These are phyloP conservation scores for Drosophila yooni DNA, from an alignment of 2,888 invertebrate genomes.

Conservation along the genomic window DNA sequence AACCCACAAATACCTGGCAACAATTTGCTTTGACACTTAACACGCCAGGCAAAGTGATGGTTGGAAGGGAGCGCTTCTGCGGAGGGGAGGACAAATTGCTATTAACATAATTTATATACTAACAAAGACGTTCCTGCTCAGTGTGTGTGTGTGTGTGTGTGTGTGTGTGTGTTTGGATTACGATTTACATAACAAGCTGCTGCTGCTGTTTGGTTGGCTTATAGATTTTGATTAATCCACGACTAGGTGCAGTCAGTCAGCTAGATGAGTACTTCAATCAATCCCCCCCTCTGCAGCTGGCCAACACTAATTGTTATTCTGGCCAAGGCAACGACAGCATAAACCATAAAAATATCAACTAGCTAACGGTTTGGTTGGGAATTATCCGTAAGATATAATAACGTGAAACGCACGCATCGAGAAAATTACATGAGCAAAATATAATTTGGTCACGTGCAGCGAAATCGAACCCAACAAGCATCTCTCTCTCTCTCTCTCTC, in stretches of 20 bases:
- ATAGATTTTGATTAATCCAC: conserved; percentile 59
- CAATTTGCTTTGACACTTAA: conserved; percentile 53
- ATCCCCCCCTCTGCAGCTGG: neutral
- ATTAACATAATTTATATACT: conserved; percentile 75
- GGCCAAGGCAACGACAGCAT: conserved; percentile 45
- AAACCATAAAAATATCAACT: conserved; percentile 55
- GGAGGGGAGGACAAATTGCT: conserved; percentile 51
- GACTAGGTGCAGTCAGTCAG: conserved; percentile 15
- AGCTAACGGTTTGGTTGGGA: conserved; percentile 14
- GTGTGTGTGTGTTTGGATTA: neutral
- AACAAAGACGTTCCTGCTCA: conserved; percentile 21
- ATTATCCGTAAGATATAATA: conserved; percentile 17
- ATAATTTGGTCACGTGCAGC: conserved; percentile 74
- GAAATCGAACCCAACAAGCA: conserved; percentile 51
- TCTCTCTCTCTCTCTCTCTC: neutral
- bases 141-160: neutral
- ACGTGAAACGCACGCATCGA: conserved; percentile 30
- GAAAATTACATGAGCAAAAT: conserved; percentile 32
- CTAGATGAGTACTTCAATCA: conserved; percentile 5
- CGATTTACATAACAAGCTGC: conserved; percentile 48
- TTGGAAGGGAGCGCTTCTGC: neutral
- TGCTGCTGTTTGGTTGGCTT: conserved; percentile 16
- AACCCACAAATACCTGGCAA: conserved; percentile 42
- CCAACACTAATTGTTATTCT: conserved; percentile 61
- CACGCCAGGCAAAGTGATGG: conserved; percentile 29